Evolutionary conservation across 2,113 vertebrate genomes (phyloP), one percentile per base, ranked within the genome.

Genomic region (Clarias magur): DNA sequence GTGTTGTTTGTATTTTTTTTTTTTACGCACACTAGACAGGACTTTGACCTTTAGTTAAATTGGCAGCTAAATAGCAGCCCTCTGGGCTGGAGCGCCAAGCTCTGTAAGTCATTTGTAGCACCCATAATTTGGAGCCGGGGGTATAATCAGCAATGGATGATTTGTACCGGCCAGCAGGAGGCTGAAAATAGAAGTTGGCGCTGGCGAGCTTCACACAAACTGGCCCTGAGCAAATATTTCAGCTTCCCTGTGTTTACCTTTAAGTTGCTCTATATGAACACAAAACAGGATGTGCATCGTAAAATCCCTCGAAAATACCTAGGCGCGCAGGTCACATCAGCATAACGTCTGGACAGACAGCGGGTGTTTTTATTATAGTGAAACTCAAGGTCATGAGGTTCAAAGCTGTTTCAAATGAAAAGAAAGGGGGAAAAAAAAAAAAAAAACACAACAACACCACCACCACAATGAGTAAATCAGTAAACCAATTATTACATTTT

Each of bases 141-240:
- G 93, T 95, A 95, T 95, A 95, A 95, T 95, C 95, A 95, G 95
- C 93, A 95, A 95, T 94, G 95, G 94, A 95, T 95, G 95, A 95
- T 95, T 95, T 94, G 92, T 92, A 93, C 94, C 93, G 93, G 95
- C 94, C 95, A 95, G 94, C 91, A 84, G 86, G 93, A 94, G 92
- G 91, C 95, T 94, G 93, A 94, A 95, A 95, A 95, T 95, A 95
- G 94, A 95, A 93, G 91, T 92, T 86, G 93, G 92, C 91, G 92
- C 93, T 93, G 92, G 93, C 92, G 94, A 94, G 94, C 86, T 94
- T 95, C 95, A 93, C 94, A 94, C 94, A 94, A 94, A 94, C 67
- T 94, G 93, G 91, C 93, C 86, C 94, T 94, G 93, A 94, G 94
- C 93, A 94, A 95, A 94, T 94, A 95, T 94, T 95, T 94, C 90